Conservation (phyloP, 1,140 invertebrate species). For the Brachionus angularis region DNA sequence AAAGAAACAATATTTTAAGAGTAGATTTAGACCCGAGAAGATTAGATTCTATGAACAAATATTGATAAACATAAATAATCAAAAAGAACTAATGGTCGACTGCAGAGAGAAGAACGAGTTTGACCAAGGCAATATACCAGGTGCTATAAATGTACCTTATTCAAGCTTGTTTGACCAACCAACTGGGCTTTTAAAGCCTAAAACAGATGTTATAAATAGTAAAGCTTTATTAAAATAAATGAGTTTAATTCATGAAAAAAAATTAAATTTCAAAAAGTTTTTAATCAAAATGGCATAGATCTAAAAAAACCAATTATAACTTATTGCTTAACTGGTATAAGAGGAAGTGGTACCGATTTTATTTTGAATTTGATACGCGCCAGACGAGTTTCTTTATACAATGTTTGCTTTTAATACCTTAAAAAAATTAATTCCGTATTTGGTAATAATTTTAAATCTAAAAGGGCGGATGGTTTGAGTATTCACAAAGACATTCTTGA, state of each 20-base stretch:
- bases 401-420: not conserved
- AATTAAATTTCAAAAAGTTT: not conserved
- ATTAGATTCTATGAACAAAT: conserved; percentile 4
- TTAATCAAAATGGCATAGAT: not conserved
- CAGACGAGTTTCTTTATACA: conserved; percentile 2
- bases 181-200: not conserved
- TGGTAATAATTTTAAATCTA: not conserved
- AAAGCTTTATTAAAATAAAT: not conserved
- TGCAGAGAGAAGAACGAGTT: not conserved
- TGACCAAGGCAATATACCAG: not conserved
- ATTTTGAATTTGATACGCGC: not conserved
- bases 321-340: conserved; percentile 9
- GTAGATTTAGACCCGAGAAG: not conserved
- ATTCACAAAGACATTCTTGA: conserved; percentile 33
- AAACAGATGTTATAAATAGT: not conserved
- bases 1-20: no score
- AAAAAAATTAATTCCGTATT: not conserved
- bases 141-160: conserved; percentile 33
- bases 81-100: not conserved
- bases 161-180: not conserved
- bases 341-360: not conserved
- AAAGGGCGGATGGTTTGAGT: conserved; percentile 26
- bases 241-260: not conserved
- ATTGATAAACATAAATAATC: not conserved
- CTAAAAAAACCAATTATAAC: not conserved